Evolutionary conservation across 2,113 vertebrate genomes (phyloP).

Genomic region (Heterotis niloticus): DNA sequence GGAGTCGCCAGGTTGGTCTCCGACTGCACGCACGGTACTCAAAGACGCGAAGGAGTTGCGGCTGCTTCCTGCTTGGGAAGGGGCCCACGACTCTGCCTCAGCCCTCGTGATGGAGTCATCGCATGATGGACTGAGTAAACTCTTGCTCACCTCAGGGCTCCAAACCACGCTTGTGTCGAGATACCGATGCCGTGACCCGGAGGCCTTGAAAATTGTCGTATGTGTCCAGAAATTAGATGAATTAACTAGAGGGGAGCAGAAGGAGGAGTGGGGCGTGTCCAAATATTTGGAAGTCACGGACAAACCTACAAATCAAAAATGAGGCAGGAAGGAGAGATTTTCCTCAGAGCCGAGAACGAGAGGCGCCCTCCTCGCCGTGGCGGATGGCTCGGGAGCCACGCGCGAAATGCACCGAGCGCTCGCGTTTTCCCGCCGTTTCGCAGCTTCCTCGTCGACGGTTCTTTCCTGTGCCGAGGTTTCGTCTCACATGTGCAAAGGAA

Average conservation of each 20-base stretch:
- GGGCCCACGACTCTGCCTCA: not conserved
- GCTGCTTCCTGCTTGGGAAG: not conserved
- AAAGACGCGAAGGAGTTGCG: not conserved
- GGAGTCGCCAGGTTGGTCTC: not conserved
- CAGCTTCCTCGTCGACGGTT: too few species aligned
- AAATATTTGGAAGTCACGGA: constrained; percentile 8
- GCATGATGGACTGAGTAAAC: not conserved
- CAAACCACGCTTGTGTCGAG: not conserved
- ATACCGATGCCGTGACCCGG: not conserved
- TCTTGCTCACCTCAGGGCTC: not conserved
- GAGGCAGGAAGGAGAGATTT: not conserved
- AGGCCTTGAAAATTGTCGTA: constrained; percentile 1
- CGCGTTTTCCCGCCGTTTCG: too few species aligned
- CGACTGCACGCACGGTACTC: not conserved
- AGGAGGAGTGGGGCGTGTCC: not conserved
- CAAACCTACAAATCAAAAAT: not conserved
- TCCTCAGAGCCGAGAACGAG: not conserved
- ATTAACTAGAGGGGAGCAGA: not conserved
- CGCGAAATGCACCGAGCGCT: not conserved
- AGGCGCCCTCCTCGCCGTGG: not conserved
- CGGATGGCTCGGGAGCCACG: too few species aligned
- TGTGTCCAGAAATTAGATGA: constrained; percentile 6
- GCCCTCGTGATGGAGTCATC: not conserved
- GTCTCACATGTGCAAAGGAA: constrained; percentile 18
- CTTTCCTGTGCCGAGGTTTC: not conserved